These are phyloP conservation scores for Meles meles DNA, from an alignment of 2,113 vertebrate species.

Conservation along the genomic window DNA sequence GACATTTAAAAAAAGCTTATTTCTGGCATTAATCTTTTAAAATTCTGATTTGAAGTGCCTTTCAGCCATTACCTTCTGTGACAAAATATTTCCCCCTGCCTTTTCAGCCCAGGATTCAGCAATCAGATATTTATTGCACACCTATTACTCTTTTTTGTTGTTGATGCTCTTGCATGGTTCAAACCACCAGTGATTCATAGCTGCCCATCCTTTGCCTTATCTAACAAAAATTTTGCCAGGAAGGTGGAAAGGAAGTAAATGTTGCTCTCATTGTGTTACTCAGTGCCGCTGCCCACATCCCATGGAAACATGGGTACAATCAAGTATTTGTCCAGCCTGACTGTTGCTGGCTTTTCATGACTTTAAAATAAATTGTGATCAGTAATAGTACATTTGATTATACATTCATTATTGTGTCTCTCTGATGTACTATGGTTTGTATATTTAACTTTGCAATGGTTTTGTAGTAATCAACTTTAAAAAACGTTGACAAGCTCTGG, in stretches of 20 bases:
- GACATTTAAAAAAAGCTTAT: slow-evolving; percentile 71
- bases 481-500: slow-evolving; percentile 53
- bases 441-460: slow-evolving; percentile 54
- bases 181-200: slow-evolving; percentile 75
- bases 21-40: slow-evolving; percentile 59
- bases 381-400: slow-evolving; percentile 77
- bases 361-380: slow-evolving; percentile 90
- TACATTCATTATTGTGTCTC: slow-evolving; percentile 70
- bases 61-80: slow-evolving; percentile 37
- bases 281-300: slow-evolving; percentile 84
- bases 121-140: slow-evolving; percentile 84
- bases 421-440: slow-evolving; percentile 66
- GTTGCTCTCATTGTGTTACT: slow-evolving; percentile 82
- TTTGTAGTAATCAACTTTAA: slow-evolving; percentile 63
- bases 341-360: slow-evolving; percentile 91
- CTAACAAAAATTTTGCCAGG: slow-evolving; percentile 74
- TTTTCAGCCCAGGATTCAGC: slow-evolving; percentile 60
- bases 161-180: slow-evolving; percentile 87
- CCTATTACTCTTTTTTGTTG: slow-evolving; percentile 76
- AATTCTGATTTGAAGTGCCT: slow-evolving; percentile 56
- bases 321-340: slow-evolving; percentile 84
- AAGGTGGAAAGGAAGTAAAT: slow-evolving; percentile 73
- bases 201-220: slow-evolving; percentile 81
- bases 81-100: slow-evolving; percentile 34
- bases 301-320: slow-evolving; percentile 79